phyloP scores from a whole-genome alignment of 2,888 invertebrate species.

The Lasioglossum pauxillum region DNA sequence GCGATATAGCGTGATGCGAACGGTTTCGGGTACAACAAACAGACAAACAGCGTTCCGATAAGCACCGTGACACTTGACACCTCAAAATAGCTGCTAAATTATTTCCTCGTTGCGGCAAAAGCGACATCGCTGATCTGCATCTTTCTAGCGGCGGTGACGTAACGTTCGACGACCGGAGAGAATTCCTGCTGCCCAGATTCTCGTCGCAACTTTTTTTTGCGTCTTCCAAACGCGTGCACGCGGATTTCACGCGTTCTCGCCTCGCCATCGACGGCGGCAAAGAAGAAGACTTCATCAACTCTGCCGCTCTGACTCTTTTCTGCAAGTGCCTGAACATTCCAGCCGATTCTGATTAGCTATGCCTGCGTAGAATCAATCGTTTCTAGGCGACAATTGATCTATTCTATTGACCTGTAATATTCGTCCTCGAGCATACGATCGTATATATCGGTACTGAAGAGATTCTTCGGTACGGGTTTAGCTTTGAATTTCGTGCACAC shows the following conservation, averaged over 20 bases:
- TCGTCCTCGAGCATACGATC: conserved; percentile 90
- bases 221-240: conserved; percentile 63
- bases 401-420: conserved; percentile 87
- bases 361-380: not conserved
- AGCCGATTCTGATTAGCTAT: not conserved
- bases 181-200: conserved; percentile 19
- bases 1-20: not conserved
- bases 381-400: not conserved
- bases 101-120: conserved; percentile 77
- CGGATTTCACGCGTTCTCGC: conserved; percentile 85
- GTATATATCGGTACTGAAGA: conserved; percentile 90
- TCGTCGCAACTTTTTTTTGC: conserved; percentile 62
- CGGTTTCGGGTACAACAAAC: not conserved
- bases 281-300: conserved; percentile 88
- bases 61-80: conserved; percentile 81
- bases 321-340: conserved; percentile 84
- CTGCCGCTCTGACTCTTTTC: conserved; percentile 89
- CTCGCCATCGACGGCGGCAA: conserved; percentile 90
- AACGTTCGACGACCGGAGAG: conserved; percentile 16
- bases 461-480: conserved; percentile 89
- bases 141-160: conserved; percentile 74
- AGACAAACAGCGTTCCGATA: not conserved
- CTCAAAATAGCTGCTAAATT: conserved; percentile 89
- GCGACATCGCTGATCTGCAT: conserved; percentile 77
- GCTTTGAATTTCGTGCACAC: conserved; percentile 86